These are phyloP conservation scores for Gambusia yucatana DNA, from an alignment of 2,797 vertebrate genomes.

Conservation along the genomic window DNA sequence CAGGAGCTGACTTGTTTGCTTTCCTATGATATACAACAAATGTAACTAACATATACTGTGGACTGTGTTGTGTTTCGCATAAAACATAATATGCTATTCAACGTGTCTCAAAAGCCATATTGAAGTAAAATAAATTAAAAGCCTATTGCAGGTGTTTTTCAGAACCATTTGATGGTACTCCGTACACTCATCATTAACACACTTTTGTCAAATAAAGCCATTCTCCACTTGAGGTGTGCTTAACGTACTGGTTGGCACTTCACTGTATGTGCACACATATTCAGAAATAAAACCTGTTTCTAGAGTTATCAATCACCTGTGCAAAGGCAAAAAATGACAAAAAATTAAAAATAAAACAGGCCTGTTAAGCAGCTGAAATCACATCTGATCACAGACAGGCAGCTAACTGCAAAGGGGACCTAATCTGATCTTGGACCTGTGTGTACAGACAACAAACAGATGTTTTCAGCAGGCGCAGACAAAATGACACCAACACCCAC, in stretches of 20 bases:
- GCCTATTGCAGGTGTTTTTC: slow-evolving; percentile 65
- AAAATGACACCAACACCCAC: slow-evolving; percentile 65
- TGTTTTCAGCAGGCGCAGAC: slow-evolving; percentile 55
- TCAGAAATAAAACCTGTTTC: slow-evolving; percentile 45
- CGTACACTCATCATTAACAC: slow-evolving; percentile 25
- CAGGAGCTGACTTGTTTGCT: slow-evolving; percentile 57
- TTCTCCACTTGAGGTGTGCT: slow-evolving; percentile 62
- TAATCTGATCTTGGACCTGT: slow-evolving; percentile 46
- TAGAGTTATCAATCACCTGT: slow-evolving; percentile 49
- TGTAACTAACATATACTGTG: slow-evolving; percentile 60
- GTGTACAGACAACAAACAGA: slow-evolving; percentile 36
- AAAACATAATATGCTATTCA: slow-evolving; percentile 57
- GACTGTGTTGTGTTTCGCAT: slow-evolving; percentile 60
- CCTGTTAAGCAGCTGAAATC: slow-evolving; percentile 51
- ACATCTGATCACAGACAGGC: slow-evolving; percentile 53
- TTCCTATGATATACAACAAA: slow-evolving; percentile 75
- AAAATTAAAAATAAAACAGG: slow-evolving; percentile 20
- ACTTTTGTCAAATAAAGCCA: slow-evolving; percentile 57
- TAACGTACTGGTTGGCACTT: slow-evolving; percentile 72
- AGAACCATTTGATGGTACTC: slow-evolving; percentile 53
- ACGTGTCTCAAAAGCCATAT: slow-evolving; percentile 71
- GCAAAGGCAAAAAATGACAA: slow-evolving; percentile 5
- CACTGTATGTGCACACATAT: slow-evolving; percentile 51
- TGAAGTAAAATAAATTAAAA: slow-evolving; percentile 75
- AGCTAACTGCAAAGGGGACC: background rate